Conservation (phyloP, 2,888 invertebrate genomes). For the Beris morrisii region DNA sequence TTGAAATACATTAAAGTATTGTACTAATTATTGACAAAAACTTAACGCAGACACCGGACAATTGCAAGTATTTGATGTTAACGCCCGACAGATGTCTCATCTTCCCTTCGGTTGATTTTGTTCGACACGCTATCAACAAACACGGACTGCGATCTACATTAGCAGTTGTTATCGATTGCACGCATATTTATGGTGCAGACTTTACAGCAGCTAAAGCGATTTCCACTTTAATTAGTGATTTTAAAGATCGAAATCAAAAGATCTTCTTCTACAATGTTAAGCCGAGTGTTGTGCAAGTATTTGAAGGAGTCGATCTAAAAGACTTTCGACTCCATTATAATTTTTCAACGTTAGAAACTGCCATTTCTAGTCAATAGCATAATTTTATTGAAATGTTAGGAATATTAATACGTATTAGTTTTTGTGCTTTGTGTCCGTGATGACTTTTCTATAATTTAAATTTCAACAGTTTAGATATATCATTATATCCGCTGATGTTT, state of each 20-base stretch:
- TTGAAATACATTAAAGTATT: constrained; percentile 14
- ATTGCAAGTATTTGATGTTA: constrained; percentile 76
- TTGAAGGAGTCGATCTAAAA: constrained; percentile 71
- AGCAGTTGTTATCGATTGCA: constrained; percentile 84
- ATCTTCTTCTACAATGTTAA: constrained; percentile 82
- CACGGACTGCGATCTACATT: constrained; percentile 68
- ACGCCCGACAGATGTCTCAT: constrained; percentile 86
- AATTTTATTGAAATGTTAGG: too few relatives aligned
- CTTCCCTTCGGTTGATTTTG: constrained; percentile 89
- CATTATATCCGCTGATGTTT: too few relatives aligned
- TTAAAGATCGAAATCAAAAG: constrained; percentile 71
- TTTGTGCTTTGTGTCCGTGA: too few relatives aligned
- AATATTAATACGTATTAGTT: too few relatives aligned
- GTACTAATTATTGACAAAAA: neutral
- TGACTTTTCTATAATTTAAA: too few relatives aligned
- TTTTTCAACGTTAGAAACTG: constrained; percentile 69
- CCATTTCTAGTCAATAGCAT: constrained; percentile 55
- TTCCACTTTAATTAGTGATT: constrained; percentile 73
- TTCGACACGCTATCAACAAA: constrained; percentile 80
- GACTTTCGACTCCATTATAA: constrained; percentile 77
- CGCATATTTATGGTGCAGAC: constrained; percentile 85
- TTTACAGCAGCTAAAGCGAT: constrained; percentile 84
- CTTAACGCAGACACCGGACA: constrained; percentile 61
- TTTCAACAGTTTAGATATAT: too few relatives aligned
- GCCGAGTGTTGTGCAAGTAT: constrained; percentile 80